Evolutionary conservation across 2,888 invertebrate species (phyloP).

Genomic region (Xanthia togata): DNA sequence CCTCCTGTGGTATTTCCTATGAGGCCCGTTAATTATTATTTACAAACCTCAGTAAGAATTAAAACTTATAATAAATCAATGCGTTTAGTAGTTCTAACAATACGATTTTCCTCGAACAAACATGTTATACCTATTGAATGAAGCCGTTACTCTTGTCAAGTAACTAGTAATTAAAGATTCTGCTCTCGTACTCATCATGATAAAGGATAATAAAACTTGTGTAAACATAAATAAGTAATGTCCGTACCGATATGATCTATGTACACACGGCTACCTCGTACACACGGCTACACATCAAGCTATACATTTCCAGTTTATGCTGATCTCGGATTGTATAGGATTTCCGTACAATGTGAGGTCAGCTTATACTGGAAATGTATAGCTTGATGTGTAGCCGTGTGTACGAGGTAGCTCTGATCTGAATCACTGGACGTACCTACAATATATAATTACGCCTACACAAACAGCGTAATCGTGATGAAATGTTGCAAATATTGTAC

Average conservation of each 20-base stretch:
- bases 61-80: neutral
- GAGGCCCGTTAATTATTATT: neutral
- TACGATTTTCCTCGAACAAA: neutral
- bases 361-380: too few relatives aligned
- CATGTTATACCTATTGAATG: constrained; percentile 29
- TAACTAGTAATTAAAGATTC: constrained; percentile 59
- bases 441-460: constrained; percentile 33
- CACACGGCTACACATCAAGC: too few relatives aligned
- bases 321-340: too few relatives aligned
- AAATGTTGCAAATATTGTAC: constrained; percentile 40
- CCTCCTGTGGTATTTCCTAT: neutral
- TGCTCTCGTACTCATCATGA: constrained; percentile 51
- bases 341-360: too few relatives aligned
- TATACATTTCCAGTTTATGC: too few relatives aligned
- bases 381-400: too few relatives aligned
- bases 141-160: constrained; percentile 44
- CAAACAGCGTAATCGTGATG: constrained; percentile 45
- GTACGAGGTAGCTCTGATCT: constrained; percentile 42
- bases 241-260: constrained; percentile 56
- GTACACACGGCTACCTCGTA: too few relatives aligned
- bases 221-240: constrained; percentile 62
- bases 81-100: too few relatives aligned
- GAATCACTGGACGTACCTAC: constrained; percentile 52
- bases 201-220: constrained; percentile 62
- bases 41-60: neutral